Evolutionary conservation across 1,140 invertebrate species (phyloP).

Genomic region (Schmidtea mediterranea): DNA sequence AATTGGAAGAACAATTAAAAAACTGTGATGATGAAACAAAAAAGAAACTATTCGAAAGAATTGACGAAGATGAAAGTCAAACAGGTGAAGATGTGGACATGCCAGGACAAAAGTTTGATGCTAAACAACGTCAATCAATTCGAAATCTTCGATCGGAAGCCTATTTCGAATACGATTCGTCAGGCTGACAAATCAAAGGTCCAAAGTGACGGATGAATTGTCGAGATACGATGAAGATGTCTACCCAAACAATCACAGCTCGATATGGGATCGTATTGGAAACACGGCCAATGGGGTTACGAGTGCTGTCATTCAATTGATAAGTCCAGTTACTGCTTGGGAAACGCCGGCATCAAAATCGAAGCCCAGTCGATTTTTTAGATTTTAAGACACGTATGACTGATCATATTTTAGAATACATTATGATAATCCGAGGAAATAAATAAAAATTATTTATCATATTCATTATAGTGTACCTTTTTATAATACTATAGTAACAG

Average conservation of each 20-base stretch:
- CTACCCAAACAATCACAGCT: slow-evolving; percentile 63
- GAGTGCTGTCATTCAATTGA: slow-evolving; percentile 77
- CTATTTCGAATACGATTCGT: slow-evolving; percentile 77
- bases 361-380: not conserved
- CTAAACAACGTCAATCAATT: slow-evolving; percentile 87
- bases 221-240: slow-evolving; percentile 86
- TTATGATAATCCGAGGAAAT: too few relatives aligned
- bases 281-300: slow-evolving; percentile 66
- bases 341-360: slow-evolving; percentile 16
- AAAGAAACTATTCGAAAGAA: too few relatives aligned
- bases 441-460: too few relatives aligned
- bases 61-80: too few relatives aligned
- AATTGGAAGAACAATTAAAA: too few relatives aligned
- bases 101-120: slow-evolving; percentile 67
- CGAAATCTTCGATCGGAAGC: slow-evolving; percentile 53
- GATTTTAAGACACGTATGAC: too few relatives aligned
- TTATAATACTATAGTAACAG: too few relatives aligned
- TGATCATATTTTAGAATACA: too few relatives aligned
- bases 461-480: too few relatives aligned
- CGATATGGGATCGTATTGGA: slow-evolving; percentile 82
- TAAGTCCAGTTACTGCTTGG: slow-evolving; percentile 47
- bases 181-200: slow-evolving; percentile 56
- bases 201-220: slow-evolving; percentile 52
- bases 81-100: slow-evolving; percentile 66
- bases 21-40: too few relatives aligned